phyloP scores from a whole-genome alignment of 2,113 vertebrate genomes.

The Sterrhoptilus dennistouni region DNA sequence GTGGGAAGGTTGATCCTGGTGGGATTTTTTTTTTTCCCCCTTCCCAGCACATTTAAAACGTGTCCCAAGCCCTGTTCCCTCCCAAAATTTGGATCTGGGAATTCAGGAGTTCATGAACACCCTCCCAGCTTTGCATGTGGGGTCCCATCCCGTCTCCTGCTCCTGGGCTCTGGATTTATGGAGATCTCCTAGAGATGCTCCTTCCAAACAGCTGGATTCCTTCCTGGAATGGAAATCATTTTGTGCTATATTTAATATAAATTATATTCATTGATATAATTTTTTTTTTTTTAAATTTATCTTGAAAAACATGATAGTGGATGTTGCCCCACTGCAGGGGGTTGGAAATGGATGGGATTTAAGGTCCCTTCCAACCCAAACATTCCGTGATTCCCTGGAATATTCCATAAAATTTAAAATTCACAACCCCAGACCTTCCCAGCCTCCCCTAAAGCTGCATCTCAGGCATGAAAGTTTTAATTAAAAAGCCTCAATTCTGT shows the following conservation, averaged over 20 bases:
- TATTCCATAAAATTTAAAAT: background rate
- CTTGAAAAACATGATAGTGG: rapidly evolving
- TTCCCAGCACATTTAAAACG: background rate
- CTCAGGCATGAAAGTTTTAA: background rate
- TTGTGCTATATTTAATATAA: background rate
- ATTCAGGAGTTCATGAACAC: background rate
- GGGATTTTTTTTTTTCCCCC: background rate
- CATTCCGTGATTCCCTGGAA: background rate
- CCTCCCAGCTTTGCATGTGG: background rate
- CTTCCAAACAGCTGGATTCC: background rate
- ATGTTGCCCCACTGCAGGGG: rapidly evolving
- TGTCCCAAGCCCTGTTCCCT: rapidly evolving
- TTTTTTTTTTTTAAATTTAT: background rate
- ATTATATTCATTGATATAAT: background rate
- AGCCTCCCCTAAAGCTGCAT: background rate
- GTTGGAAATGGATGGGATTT: background rate
- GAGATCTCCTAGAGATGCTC: background rate
- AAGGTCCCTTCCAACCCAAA: background rate
- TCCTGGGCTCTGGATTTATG: background rate
- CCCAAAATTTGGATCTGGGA: rapidly evolving
- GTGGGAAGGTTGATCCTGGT: background rate
- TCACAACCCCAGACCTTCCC: background rate
- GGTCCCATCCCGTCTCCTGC: background rate
- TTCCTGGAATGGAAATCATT: background rate
- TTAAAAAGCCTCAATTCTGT: background rate